Percentiles rank a stretch among this genome's conserved stretches.
Evolutionary conservation across 2,113 vertebrate genomes (phyloP).

Genomic region (Labeo rohita): DNA sequence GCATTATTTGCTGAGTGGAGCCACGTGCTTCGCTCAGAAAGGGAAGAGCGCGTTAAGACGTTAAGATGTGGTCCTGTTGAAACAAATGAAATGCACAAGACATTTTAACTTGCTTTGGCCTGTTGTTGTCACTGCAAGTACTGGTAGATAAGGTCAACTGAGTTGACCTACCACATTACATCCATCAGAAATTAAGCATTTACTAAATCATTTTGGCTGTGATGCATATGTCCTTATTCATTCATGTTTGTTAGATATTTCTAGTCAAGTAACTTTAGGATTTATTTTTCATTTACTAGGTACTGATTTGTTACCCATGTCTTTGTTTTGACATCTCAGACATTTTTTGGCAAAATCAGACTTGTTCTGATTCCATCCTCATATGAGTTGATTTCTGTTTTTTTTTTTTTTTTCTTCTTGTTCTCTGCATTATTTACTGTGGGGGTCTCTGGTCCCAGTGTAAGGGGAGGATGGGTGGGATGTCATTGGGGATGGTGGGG

Average conservation of each 20-base stretch:
- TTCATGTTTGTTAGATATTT: neutral
- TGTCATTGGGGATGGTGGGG: constrained; percentile 63
- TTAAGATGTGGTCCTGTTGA: constrained; percentile 1
- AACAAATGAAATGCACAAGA: neutral
- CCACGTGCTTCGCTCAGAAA: neutral
- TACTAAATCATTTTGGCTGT: neutral
- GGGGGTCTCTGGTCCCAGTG: constrained; percentile 31
- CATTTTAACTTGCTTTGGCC: constrained; percentile 3
- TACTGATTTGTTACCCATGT: neutral
- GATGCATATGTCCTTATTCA: neutral
- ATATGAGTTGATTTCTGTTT: constrained; percentile 5
- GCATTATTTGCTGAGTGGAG: constrained; percentile 29
- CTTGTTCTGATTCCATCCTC: constrained; percentile 12
- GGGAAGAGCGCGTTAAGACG: neutral
- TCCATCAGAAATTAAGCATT: neutral
- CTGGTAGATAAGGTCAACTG: constrained; percentile 9
- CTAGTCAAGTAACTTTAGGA: neutral
- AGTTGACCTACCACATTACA: neutral
- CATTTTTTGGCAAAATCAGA: constrained; percentile 3
- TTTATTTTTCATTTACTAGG: neutral
- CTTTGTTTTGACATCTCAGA: constrained; percentile 19
- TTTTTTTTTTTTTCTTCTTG: neutral
- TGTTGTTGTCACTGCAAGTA: neutral
- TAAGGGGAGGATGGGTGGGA: constrained; percentile 26
- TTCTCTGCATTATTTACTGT: constrained; percentile 32